Base-by-base conservation (phyloP, 2,888 invertebrate species). In the Mycogona germanica region DNA sequence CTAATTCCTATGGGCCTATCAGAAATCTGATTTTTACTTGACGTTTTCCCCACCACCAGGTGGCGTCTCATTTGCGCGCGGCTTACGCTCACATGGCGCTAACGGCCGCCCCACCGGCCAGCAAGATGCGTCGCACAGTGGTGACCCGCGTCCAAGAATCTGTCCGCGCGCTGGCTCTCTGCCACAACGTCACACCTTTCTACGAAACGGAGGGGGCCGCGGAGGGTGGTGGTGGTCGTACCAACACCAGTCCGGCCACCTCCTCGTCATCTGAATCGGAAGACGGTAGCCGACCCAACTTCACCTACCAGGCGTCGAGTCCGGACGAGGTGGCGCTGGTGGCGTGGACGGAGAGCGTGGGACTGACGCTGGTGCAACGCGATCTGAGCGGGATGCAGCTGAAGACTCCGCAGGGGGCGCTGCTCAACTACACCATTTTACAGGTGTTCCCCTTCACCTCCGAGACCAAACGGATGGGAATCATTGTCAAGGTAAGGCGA, bases 181-280 rank as follows among this genome's bases (percentile, higher is more conserved):
- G 98, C 68, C 98, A 99, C 68, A 99, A 99, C 71, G 98, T 99
- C 9, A 99, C 98, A 0, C 98, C 98, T 0, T 91, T 95, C 2
- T 88, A 85, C 65, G 96, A 96, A 62, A n/a, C n/a, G n/a, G n/a
- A n/a, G n/a, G n/a, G n/a, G n/a, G n/a, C n/a, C n/a, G n/a, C n/a
- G n/a, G n/a, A n/a, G n/a, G n/a, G n/a, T n/a, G 75, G 73, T 12
- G 40, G 42, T 30, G 26, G 29, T 7, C 30, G 38, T n/a, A 45
- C 32, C 9, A 32, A 21, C 2, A 45, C 44, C n/a, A 52, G 21
- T 67, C 23, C 61, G 26, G 53, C 38, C 26, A n/a, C n/a, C n/a
- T n/a, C n/a, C n/a, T n/a, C n/a, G n/a, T n/a, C n/a, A n/a, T n/a
- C n/a, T n/a, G 51, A 53, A 32, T 30, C 49, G 29, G 38, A 23